phyloP scores from a whole-genome alignment of 2,797 vertebrate species.

The Mus minutoides region DNA sequence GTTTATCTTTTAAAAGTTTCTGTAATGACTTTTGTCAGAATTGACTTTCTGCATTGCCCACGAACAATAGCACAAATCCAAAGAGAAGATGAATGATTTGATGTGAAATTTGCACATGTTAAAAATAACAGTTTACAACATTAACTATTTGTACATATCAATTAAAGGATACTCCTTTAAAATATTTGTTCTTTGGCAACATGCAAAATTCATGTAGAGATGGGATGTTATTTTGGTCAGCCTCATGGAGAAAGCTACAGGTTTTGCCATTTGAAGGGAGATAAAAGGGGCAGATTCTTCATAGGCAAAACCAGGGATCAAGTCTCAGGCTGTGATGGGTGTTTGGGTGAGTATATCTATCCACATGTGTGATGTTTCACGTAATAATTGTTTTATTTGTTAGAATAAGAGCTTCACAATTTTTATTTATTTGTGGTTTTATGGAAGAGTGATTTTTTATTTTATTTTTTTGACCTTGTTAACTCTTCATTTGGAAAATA shows the following conservation, averaged over 20 bases:
- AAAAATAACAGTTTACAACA: background rate
- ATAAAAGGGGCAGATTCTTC: background rate
- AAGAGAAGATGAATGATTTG: background rate
- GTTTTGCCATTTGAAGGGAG: background rate
- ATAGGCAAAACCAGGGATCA: background rate
- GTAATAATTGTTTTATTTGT: background rate
- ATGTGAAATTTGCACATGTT: background rate
- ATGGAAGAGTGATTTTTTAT: background rate
- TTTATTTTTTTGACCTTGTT: background rate
- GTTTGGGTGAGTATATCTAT: background rate
- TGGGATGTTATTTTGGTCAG: background rate
- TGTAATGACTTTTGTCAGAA: background rate
- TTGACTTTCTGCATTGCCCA: background rate
- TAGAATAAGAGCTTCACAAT: background rate
- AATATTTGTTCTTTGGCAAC: background rate
- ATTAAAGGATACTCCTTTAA: background rate
- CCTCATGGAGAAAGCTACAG: background rate
- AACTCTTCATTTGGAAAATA: background rate
- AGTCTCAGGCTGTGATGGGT: background rate
- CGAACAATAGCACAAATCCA: background rate
- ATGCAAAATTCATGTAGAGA: background rate
- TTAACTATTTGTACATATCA: background rate
- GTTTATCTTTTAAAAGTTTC: constrained; percentile 3
- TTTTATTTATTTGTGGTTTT: background rate
- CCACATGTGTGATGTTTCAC: background rate